phyloP scores from a whole-genome alignment of 2,888 invertebrate genomes.

The Odontothrips loti region DNA sequence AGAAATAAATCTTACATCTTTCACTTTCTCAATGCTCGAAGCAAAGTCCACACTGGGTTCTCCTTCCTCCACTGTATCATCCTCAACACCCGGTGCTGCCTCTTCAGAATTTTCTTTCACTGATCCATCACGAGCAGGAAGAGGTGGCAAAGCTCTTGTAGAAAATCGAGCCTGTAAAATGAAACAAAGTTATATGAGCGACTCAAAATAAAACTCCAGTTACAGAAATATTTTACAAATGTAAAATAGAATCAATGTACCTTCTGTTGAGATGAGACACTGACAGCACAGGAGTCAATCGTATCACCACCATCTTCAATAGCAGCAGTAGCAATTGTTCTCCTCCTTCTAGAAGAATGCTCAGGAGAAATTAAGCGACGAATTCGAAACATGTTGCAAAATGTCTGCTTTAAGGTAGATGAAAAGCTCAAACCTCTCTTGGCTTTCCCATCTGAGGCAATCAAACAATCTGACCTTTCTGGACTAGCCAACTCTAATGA shows the following conservation, averaged over 20 bases:
- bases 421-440: conserved; percentile 64
- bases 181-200: not conserved
- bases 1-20: conserved; percentile 67
- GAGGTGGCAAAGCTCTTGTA: conserved; percentile 62
- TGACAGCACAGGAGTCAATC: not conserved
- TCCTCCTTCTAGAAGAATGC: conserved; percentile 39
- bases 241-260: not conserved
- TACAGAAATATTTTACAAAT: not conserved
- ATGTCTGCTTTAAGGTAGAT: conserved; percentile 72
- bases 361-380: conserved; percentile 54
- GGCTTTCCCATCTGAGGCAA: conserved; percentile 31
- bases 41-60: conserved; percentile 74
- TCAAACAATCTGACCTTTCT: not conserved
- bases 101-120: conserved; percentile 38
- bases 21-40: conserved; percentile 87
- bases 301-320: not conserved
- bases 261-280: not conserved
- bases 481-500: conserved; percentile 29
- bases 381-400: conserved; percentile 80
- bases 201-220: not conserved
- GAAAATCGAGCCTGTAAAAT: conserved; percentile 50
- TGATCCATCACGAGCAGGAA: conserved; percentile 52
- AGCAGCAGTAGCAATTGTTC: conserved; percentile 29
- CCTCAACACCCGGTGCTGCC: conserved; percentile 45
- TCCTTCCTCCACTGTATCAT: conserved; percentile 47